These are phyloP conservation scores for Myoxocephalus aenaeus DNA, from an alignment of 2,797 vertebrate genomes.

Conservation along the genomic window DNA sequence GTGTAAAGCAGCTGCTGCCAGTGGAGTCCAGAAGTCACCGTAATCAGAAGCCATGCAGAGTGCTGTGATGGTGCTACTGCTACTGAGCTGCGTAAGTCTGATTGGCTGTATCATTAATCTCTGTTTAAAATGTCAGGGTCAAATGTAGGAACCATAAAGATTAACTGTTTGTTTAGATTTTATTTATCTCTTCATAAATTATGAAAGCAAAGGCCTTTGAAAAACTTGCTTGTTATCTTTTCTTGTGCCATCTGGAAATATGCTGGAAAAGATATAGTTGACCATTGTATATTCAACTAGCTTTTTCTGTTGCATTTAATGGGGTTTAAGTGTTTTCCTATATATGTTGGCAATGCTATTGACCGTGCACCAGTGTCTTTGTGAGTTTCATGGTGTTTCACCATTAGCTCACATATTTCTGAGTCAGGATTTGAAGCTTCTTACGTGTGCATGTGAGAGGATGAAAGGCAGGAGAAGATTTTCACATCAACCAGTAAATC, in stretches of 20 bases:
- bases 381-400: neutral
- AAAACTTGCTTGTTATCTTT: conserved; percentile 2
- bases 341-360: neutral
- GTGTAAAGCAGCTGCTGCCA: conserved; percentile 35
- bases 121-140: neutral
- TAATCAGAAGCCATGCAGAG: conserved; percentile 73
- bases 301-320: neutral
- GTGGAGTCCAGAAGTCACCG: conserved; percentile 29
- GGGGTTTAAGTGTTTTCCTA: neutral
- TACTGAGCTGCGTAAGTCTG: conserved; percentile 81
- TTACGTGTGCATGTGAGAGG: conserved; percentile 45
- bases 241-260: neutral
- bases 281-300: neutral
- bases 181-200: neutral
- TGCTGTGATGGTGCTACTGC: conserved; percentile 58
- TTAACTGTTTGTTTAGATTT: neutral
- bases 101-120: conserved; percentile 4
- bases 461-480: conserved; percentile 17
- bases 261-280: neutral
- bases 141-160: neutral
- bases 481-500: conserved; percentile 43
- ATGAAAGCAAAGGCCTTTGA: neutral
- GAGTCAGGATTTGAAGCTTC: conserved; percentile 22
- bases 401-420: conserved; percentile 28
- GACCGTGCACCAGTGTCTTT: neutral